Evolutionary conservation across 2,888 invertebrate species (phyloP).

Genomic region (Byasa hedistus): DNA sequence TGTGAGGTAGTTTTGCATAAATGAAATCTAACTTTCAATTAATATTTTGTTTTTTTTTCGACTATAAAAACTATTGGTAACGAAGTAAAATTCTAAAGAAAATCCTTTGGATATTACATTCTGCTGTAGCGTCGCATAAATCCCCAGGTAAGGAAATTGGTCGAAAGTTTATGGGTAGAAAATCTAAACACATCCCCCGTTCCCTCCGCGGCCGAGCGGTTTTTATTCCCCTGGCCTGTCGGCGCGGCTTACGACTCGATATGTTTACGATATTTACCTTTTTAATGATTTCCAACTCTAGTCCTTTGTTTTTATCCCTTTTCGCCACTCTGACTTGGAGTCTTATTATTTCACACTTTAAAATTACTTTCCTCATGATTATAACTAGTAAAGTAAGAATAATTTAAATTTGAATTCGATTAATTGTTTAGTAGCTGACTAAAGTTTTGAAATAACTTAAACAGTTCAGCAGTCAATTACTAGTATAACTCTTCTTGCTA

Average conservation of each 20-base stretch:
- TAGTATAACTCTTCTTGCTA: neutral
- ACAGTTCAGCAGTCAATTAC: neutral
- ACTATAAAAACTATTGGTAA: neutral
- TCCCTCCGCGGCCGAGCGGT: conserved; percentile 12
- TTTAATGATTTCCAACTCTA: conserved; percentile 25
- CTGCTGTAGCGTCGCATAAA: conserved; percentile 27
- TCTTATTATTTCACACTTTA: neutral
- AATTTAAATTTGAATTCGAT: too few species aligned
- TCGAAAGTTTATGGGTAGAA: conserved; percentile 33
- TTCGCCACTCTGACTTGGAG: conserved; percentile 5
- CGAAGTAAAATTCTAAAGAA: neutral
- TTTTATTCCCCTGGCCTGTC: conserved; percentile 28
- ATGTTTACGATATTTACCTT: conserved; percentile 31
- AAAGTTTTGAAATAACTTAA: neutral
- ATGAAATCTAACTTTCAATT: too few species aligned
- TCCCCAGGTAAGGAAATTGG: conserved; percentile 36
- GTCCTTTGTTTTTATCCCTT: neutral
- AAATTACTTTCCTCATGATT: neutral
- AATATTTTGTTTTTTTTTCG: neutral
- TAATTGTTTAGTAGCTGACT: neutral
- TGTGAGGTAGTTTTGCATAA: too few species aligned
- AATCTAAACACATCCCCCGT: conserved; percentile 27
- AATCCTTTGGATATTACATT: conserved; percentile 27
- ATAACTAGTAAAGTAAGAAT: neutral
- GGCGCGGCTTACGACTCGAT: conserved; percentile 29